Evolutionary conservation across 2,888 invertebrate genomes (phyloP).

Genomic region (Sinopyrophorus schimmeli): DNA sequence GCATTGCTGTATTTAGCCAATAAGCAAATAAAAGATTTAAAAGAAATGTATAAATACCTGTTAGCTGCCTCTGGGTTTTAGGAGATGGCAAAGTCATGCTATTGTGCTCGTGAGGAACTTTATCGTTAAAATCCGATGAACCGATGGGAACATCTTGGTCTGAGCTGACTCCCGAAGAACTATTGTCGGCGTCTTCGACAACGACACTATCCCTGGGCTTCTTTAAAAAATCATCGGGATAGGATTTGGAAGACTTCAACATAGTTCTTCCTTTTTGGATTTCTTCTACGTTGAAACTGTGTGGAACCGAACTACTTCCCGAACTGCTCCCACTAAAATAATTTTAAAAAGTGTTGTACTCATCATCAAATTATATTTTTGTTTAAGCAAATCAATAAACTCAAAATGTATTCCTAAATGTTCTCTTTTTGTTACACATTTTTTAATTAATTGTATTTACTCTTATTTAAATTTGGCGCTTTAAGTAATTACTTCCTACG

Average conservation of each 20-base stretch:
- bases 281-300: conserved; percentile 86
- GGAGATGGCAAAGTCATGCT: conserved; percentile 42
- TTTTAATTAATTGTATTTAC: no score
- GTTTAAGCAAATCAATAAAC: no score
- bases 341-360: no score
- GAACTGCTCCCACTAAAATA: conserved; percentile 71
- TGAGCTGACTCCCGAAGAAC: conserved; percentile 85
- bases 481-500: no score
- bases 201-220: conserved; percentile 55
- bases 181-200: conserved; percentile 82
- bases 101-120: conserved; percentile 39
- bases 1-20: no score
- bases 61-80: conserved; percentile 47
- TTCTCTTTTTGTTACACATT: no score
- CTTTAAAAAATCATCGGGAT: conserved; percentile 77
- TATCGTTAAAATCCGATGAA: conserved; percentile 56
- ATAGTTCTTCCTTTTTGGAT: conserved; percentile 85
- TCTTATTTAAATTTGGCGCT: no score
- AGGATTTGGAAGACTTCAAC: conserved; percentile 83
- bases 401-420: no score
- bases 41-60: conserved; percentile 31
- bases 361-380: no score
- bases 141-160: conserved; percentile 75
- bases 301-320: conserved; percentile 77
- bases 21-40: neutral